A percentile compares a stretch with the other conserved stretches of the same genome.
Conservation (phyloP, 2,797 vertebrate genomes). For the Squalus acanthias region DNA sequence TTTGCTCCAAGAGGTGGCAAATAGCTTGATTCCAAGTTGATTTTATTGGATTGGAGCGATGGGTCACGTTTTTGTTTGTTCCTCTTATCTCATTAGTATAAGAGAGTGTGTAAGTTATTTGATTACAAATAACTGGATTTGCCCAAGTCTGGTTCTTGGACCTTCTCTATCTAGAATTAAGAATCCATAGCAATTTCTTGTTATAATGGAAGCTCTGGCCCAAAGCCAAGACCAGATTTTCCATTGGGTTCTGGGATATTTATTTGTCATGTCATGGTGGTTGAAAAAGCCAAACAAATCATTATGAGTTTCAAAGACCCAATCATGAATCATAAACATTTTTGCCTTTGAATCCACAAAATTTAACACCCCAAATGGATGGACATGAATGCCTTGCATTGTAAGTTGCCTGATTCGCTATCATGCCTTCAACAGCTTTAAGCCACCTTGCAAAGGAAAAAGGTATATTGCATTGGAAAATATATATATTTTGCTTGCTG, state of each 20-base stretch:
- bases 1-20: too few relatives aligned
- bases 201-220: not conserved
- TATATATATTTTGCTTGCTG: not conserved
- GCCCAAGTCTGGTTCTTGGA: too few relatives aligned
- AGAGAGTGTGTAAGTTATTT: too few relatives aligned
- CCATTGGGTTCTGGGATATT: too few relatives aligned
- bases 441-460: not conserved
- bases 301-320: not conserved
- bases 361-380: not conserved
- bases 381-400: not conserved
- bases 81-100: too few relatives aligned
- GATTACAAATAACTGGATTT: too few relatives aligned
- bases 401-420: not conserved
- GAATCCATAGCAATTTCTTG: too few relatives aligned
- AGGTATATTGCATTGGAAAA: not conserved
- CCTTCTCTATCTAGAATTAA: too few relatives aligned
- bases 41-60: too few relatives aligned
- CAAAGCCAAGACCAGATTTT: not conserved
- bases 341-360: not conserved
- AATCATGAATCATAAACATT: not conserved
- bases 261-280: too few relatives aligned
- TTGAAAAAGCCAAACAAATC: not conserved
- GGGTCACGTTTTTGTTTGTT: too few relatives aligned
- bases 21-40: too few relatives aligned
- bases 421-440: not conserved